phyloP scores from a whole-genome alignment of 1,140 invertebrate genomes.

The Dinothrombium tinctorium region DNA sequence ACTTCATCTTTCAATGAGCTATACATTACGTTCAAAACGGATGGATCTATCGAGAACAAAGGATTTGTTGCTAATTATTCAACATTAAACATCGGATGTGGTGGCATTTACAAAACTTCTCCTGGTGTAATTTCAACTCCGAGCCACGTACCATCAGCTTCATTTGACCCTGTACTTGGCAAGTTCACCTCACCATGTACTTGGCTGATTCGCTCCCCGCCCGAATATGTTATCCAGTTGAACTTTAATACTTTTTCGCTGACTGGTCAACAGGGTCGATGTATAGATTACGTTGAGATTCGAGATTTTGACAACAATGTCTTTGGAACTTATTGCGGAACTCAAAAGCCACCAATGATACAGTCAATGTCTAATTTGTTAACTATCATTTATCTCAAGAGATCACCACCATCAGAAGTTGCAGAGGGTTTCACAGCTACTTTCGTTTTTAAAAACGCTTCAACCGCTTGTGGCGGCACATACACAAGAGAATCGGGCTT shows the following conservation, averaged over 20 bases:
- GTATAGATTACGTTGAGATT: constrained; percentile 48
- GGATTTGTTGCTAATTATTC: constrained; percentile 47
- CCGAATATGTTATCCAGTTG: constrained; percentile 40
- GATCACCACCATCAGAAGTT: constrained; percentile 34
- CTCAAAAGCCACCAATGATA: constrained; percentile 33
- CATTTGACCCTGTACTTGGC: too few species aligned
- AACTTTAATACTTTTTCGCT: constrained; percentile 43
- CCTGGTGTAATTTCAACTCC: constrained; percentile 24
- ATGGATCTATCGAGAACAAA: constrained; percentile 26
- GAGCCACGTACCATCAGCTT: too few species aligned
- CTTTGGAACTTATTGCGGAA: constrained; percentile 45
- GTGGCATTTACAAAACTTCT: constrained; percentile 22
- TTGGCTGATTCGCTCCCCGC: constrained; percentile 50
- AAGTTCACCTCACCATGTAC: constrained; percentile 37
- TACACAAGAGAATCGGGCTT: constrained; percentile 36
- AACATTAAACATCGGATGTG: constrained; percentile 31
- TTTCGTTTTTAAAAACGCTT: constrained; percentile 39
- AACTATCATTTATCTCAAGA: constrained; percentile 39
- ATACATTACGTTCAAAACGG: constrained; percentile 41
- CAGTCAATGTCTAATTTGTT: constrained; percentile 38
- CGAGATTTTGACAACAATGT: constrained; percentile 52
- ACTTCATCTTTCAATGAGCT: constrained; percentile 40
- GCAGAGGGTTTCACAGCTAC: constrained; percentile 40
- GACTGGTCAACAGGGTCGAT: constrained; percentile 49
- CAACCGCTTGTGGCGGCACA: constrained; percentile 44